Evolutionary conservation across 2,113 vertebrate genomes (phyloP), one percentile per base, ranked within the genome.

Genomic region (Pseudorectes ferrugineus): DNA sequence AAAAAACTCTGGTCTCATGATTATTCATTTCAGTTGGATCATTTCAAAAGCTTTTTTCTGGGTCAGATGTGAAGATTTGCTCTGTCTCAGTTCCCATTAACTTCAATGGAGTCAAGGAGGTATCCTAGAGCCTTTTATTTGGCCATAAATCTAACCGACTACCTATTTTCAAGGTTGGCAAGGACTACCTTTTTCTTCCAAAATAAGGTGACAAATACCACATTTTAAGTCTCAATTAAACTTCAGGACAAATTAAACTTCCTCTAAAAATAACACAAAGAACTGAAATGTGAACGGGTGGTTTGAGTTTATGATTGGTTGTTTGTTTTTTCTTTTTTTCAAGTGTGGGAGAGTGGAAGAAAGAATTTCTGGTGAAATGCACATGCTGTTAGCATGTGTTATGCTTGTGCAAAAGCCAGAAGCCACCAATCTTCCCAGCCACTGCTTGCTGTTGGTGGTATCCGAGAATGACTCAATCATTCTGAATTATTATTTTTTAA

Each of bases 211-310:
- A 29, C 48, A 80, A 89, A 62, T 35, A 62, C 10, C 14, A 61
- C 51, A 54, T 62, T 94, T 83, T 55, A 76, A 66, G 43, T 46
- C 35, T 91, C 38, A 31, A 9, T 52, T 49, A 42, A 85, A 76
- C 20, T 74, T 91, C 35, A 81, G 42, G 42, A 55, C 26, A 95
- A 92, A 91, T 58, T 82, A 78, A 88, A 68, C 38, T 66, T 80
- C 71, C 43, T 91, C 14, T 78, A 65, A 89, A 93, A 94, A 82
- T 36, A 82, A 75, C 7, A 78, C 9, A 23, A 49, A 14, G 40
- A 89, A 75, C 1, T 57, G 40, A 94, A 95, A 92, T 9, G 16
- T 57, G 40, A 93, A 43, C 4, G 28, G 26, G n/a, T 45, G 36
- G 28, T 36, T 82, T 95, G 40, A 6, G 13, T 33, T 88, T 48